phyloP scores from a whole-genome alignment of 2,797 vertebrate genomes.

The Labeo calbasu region DNA sequence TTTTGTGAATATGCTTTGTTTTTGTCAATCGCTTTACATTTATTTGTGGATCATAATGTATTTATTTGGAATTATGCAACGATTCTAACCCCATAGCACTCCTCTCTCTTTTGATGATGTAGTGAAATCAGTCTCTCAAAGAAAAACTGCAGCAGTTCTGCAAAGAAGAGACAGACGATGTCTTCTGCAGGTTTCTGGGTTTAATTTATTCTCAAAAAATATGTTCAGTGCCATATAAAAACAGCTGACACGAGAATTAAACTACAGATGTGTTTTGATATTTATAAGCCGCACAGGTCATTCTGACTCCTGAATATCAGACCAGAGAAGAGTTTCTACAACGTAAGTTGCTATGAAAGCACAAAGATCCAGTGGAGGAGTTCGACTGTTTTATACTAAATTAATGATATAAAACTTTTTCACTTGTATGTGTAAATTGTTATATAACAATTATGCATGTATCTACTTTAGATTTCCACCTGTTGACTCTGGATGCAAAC shows the following conservation, averaged over 20 bases:
- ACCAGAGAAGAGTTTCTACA: background rate
- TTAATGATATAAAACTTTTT: too few relatives aligned
- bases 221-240: too few relatives aligned
- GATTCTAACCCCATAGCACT: too few relatives aligned
- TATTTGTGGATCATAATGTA: too few relatives aligned
- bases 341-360: background rate
- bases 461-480: background rate
- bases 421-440: too few relatives aligned
- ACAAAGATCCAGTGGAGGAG: background rate
- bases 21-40: too few relatives aligned
- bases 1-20: too few relatives aligned
- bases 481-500: background rate
- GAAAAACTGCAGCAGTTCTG: background rate
- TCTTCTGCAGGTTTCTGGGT: background rate
- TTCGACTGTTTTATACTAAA: too few relatives aligned
- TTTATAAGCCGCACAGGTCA: background rate
- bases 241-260: too few relatives aligned
- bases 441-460: background rate
- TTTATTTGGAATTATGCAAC: too few relatives aligned
- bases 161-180: background rate
- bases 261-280: too few relatives aligned
- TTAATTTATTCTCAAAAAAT: background rate
- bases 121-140: conserved; percentile 6
- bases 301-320: background rate
- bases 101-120: background rate